Evolutionary conservation across 2,888 invertebrate species (phyloP), one percentile per base, ranked within the genome.

Genomic region (Temnothorax unifasciatus): DNA sequence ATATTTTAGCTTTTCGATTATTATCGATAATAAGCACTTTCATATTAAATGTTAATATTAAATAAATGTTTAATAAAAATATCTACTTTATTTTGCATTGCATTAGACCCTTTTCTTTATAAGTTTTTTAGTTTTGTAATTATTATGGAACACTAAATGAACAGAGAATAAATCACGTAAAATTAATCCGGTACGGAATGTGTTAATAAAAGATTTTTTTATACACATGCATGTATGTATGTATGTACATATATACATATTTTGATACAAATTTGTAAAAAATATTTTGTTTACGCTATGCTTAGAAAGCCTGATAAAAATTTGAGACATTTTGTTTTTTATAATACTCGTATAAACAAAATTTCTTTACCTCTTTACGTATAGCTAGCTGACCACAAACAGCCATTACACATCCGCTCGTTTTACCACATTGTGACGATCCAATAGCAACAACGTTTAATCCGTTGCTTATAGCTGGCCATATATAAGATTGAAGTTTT

Each of bases 381-480:
- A 69, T 61, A 57, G 86, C 93, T 8, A 97, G 94, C 77, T 96
- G 95, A 71, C 96, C 96, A 74, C 97, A 95, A 4, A 98, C 94
- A 0, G 97, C 96, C 18, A 97, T 96, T 41, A 97, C 92, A 92
- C 97, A 97, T 0, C 97, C 96, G 91, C 97, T 94, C 0, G 97
- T 97, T 95, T 97, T 97, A 0, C 97, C 97, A 75, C 96, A 96
- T 18, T 94, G 94, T 0, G 95, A 92, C 0, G 96, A 95, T 85
- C 96, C 96, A 1, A 98, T 95, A 85, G 97, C 95, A 74, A 97
- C 96, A 0, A 97, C 95, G 86, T 97, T 96, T 69, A 96, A 96
- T 0, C 97, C 96, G 54, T 97, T 95, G 61, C 96, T 94, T 64
- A 97, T 95, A 2, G 96, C 96, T 0, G 96, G 96, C 97, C 98